Percentiles rank a stretch among this genome's conserved stretches.
Evolutionary conservation across 92 coral and sea anemone species (phyloP).

Genomic region (Siderastrea radians): DNA sequence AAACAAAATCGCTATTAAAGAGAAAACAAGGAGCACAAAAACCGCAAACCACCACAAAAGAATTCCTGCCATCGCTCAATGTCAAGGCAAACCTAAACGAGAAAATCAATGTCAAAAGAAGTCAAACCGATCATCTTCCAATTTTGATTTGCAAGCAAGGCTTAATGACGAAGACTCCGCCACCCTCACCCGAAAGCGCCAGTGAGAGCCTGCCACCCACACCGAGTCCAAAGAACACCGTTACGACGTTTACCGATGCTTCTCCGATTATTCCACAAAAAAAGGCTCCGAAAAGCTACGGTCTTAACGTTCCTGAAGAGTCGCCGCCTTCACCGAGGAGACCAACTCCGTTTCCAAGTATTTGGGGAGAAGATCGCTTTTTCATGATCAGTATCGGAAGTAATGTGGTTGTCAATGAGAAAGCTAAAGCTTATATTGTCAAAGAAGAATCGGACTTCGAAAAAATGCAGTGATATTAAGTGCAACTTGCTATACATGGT

Average conservation of each 20-base stretch:
- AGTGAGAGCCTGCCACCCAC: not conserved
- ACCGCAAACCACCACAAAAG: not conserved
- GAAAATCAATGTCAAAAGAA: not conserved
- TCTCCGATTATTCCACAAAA: conserved; percentile 5
- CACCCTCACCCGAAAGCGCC: not conserved
- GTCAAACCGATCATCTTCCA: not conserved
- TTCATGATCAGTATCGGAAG: conserved; percentile 5
- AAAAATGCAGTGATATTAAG: too few species aligned
- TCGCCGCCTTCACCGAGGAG: not conserved
- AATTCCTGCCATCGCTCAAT: not conserved
- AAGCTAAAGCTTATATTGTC: not conserved
- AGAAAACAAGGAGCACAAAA: not conserved
- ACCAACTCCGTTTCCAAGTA: conserved; percentile 7
- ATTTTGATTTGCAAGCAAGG: conserved; percentile 1
- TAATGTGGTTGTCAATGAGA: not conserved
- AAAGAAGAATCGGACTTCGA: conserved; percentile 9
- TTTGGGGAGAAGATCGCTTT: conserved; percentile 15
- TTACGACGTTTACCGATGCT: not conserved
- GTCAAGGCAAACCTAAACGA: not conserved
- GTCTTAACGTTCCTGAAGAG: not conserved
- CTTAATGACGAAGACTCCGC: not conserved
- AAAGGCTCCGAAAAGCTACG: not conserved
- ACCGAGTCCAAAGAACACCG: not conserved
- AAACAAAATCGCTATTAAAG: not conserved
- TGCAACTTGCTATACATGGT: too few species aligned